These are phyloP conservation scores for Agrypnia vestita DNA, from an alignment of 1,140 invertebrate species.

Conservation along the genomic window DNA sequence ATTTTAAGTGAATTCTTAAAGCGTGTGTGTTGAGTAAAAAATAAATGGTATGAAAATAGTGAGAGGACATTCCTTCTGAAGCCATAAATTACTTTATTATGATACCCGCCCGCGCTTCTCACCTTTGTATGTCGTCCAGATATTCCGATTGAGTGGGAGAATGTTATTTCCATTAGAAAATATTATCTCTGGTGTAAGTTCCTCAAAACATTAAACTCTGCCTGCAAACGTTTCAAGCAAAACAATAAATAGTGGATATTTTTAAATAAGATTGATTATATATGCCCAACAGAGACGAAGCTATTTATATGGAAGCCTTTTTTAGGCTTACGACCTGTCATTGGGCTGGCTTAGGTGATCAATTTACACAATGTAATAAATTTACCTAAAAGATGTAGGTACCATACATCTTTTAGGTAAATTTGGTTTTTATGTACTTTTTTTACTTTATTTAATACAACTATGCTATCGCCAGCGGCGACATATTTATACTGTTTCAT, in stretches of 20 bases:
- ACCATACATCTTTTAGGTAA: background rate
- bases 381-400: background rate
- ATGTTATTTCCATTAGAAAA: background rate
- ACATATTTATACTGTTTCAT: too few species aligned
- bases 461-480: too few species aligned
- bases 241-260: background rate
- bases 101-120: background rate
- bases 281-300: too few species aligned
- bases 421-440: too few species aligned
- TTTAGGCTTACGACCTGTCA: too few species aligned
- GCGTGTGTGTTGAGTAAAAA: slow-evolving; percentile 6
- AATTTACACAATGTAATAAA: background rate
- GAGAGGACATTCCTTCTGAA: slow-evolving; percentile 17
- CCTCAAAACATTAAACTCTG: background rate
- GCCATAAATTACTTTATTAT: slow-evolving; percentile 19
- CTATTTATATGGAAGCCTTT: too few species aligned
- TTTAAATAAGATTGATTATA: background rate
- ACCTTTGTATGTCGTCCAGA: slow-evolving; percentile 23
- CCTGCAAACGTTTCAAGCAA: background rate
- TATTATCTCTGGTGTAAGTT: background rate
- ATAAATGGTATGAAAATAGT: slow-evolving; percentile 29
- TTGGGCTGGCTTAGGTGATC: too few species aligned
- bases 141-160: slow-evolving; percentile 14
- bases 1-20: too few species aligned
- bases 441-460: too few species aligned